Evolutionary conservation across 1,140 invertebrate genomes (phyloP).

Genomic region (Drosophila pectinifera): DNA sequence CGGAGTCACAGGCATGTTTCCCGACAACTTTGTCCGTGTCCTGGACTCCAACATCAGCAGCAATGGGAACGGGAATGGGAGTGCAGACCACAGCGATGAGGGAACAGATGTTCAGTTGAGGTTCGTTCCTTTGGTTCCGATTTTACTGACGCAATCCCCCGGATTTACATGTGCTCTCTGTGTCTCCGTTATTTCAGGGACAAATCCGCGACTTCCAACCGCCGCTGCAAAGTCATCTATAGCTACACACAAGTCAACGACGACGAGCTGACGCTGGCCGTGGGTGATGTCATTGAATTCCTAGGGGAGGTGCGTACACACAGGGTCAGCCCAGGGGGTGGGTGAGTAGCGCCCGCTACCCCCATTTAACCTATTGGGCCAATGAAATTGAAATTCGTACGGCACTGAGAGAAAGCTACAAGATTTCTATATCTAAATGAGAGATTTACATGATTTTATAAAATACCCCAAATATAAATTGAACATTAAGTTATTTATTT

Average conservation of each 20-base stretch:
- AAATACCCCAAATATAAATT: background rate
- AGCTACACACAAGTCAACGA: slow-evolving; percentile 96
- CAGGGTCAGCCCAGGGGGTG: slow-evolving; percentile 8
- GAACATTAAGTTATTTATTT: background rate
- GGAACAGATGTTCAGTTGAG: slow-evolving; percentile 74
- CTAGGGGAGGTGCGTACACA: slow-evolving; percentile 90
- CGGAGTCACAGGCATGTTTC: slow-evolving; percentile 97
- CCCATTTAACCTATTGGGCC: slow-evolving; percentile 77
- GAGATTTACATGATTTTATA: too few species aligned
- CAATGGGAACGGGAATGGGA: slow-evolving; percentile 66
- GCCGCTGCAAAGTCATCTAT: slow-evolving; percentile 93
- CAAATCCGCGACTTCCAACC: slow-evolving; percentile 86
- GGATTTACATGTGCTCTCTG: slow-evolving; percentile 36
- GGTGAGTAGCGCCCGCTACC: slow-evolving; percentile 37
- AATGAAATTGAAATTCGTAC: slow-evolving; percentile 61
- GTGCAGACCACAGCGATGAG: slow-evolving; percentile 64
- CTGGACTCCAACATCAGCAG: slow-evolving; percentile 73
- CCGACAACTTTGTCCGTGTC: slow-evolving; percentile 97
- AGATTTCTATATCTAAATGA: background rate
- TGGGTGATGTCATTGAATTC: slow-evolving; percentile 95
- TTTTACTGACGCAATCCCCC: slow-evolving; percentile 47
- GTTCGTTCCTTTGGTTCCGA: slow-evolving; percentile 50
- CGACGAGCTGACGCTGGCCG: slow-evolving; percentile 94
- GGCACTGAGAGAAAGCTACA: slow-evolving; percentile 36
- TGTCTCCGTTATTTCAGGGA: slow-evolving; percentile 69